Evolutionary conservation across 2,113 vertebrate species (phyloP), one percentile per base, ranked within the genome.

Genomic region (Dasyurus viverrinus): DNA sequence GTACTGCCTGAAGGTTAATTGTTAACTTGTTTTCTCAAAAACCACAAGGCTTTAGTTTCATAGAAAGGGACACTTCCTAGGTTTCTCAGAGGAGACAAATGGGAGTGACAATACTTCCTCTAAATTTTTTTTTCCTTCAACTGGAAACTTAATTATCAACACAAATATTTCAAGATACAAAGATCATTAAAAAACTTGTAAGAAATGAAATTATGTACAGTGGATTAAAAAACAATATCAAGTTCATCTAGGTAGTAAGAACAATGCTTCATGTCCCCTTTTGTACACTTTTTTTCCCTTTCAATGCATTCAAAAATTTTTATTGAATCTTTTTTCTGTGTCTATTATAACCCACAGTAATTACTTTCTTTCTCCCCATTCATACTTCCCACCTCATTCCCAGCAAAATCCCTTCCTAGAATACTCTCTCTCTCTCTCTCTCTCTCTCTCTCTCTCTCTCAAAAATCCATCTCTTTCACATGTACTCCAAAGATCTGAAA

Each of bases 21-120:
- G 98, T 98, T 98, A 98, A 98, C 98, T 97, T 93, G 97, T 97
- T 97, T 98, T 94, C 95, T 95, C 95, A 97, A 97, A 98, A 95
- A 98, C 97, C 54, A 96, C 92, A 96, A 97, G 98, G 93, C 95
- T 53, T 27, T 7, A 19, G 92, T 84, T 93, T 54, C 94, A 90
- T 93, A 95, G 97, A 97, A 97, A 97, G 95, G 93, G 96, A 96
- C 96, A 96, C 93, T 91, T 93, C 91, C n/a, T 48, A 91, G 50
- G 90, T 92, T 23, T 90, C 90, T 53, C 84, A 52, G 92, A 76
- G 36, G 68, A 76, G 68, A 16, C 30, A 76, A 14, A 76, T 76
- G 60, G 60, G 19, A 84, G 68, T 84, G n/a, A 42, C 36, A 42
- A 84, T 2, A 0, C n/a, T 84, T 84, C 36, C 68, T 84, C 23